A percentile compares a stretch with the other conserved stretches of the same genome.
Evolutionary conservation across 2,797 vertebrate genomes (phyloP).

Genomic region (Potorous gilbertii): DNA sequence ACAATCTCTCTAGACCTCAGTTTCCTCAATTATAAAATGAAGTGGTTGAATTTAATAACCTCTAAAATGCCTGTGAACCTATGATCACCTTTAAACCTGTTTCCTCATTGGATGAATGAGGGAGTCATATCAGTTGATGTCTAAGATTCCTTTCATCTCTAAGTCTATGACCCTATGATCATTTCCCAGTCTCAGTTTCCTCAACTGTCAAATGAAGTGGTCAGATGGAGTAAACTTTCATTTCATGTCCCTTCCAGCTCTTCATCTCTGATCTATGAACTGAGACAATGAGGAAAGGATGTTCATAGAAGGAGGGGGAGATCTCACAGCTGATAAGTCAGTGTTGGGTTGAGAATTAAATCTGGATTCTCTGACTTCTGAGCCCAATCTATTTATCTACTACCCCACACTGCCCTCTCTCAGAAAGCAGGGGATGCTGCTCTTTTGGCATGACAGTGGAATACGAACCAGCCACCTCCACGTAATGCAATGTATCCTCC

Average conservation of each 20-base stretch:
- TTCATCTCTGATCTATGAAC: neutral
- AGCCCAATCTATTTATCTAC: constrained; percentile 48
- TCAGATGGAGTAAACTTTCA: neutral
- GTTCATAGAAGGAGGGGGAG: neutral
- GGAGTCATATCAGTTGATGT: neutral
- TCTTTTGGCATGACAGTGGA: neutral
- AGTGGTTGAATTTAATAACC: neutral
- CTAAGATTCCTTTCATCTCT: neutral
- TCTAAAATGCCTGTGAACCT: neutral
- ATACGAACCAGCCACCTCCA: constrained; percentile 14
- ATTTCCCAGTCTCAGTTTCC: neutral
- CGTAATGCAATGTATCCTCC: constrained; percentile 51
- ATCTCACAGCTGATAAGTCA: neutral
- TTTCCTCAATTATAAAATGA: neutral
- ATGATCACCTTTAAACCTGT: neutral
- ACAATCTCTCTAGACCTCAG: neutral
- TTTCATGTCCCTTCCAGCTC: neutral
- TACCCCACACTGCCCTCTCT: constrained; percentile 46
- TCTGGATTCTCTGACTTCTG: neutral
- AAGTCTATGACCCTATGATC: neutral
- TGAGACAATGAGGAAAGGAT: neutral
- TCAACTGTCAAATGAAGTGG: neutral
- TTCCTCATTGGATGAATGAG: neutral
- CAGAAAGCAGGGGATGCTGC: constrained; percentile 24
- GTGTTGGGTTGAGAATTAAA: neutral